phyloP scores from a whole-genome alignment of 1,140 invertebrate genomes.

The Laupala kohalensis region DNA sequence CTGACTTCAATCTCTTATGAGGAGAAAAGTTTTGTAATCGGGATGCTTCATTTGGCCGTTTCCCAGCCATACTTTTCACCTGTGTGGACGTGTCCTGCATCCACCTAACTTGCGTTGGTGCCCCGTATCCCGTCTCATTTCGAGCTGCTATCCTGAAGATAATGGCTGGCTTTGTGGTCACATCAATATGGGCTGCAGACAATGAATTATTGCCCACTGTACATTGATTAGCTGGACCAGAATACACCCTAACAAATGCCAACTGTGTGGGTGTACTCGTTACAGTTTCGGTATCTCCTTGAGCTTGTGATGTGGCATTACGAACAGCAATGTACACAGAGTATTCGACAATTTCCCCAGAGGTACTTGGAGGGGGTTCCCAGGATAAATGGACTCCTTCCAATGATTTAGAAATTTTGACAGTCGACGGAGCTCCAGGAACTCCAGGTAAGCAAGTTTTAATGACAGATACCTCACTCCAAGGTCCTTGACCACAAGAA shows the following conservation, averaged over 20 bases:
- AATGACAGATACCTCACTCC: slow-evolving; percentile 91
- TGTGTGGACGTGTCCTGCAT: no score
- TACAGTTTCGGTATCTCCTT: slow-evolving; percentile 34
- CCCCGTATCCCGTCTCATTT: slow-evolving; percentile 98
- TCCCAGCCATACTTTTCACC: no score
- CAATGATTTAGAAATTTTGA: slow-evolving; percentile 92
- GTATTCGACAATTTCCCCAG: slow-evolving; percentile 92
- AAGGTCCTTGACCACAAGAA: slow-evolving; percentile 82
- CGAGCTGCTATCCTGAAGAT: slow-evolving; percentile 97
- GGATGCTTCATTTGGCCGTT: no score
- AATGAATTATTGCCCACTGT: slow-evolving; percentile 79
- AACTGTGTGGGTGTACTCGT: slow-evolving; percentile 55
- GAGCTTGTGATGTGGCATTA: slow-evolving; percentile 27
- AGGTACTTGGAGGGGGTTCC: slow-evolving; percentile 90
- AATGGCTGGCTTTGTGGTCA: slow-evolving; percentile 92
- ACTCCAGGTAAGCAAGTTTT: slow-evolving; percentile 94
- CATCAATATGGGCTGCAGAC: slow-evolving; percentile 86
- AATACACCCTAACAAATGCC: slow-evolving; percentile 95
- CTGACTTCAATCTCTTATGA: not conserved
- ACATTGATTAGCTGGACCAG: slow-evolving; percentile 82
- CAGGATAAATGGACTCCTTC: slow-evolving; percentile 94
- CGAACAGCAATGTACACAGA: slow-evolving; percentile 93
- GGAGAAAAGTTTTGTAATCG: not conserved
- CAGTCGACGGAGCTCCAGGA: slow-evolving; percentile 92
- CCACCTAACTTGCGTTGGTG: slow-evolving; percentile 98